Evolutionary conservation across 2,113 vertebrate species (phyloP), one percentile per base, ranked within the genome.

Genomic region (Gila orcuttii): DNA sequence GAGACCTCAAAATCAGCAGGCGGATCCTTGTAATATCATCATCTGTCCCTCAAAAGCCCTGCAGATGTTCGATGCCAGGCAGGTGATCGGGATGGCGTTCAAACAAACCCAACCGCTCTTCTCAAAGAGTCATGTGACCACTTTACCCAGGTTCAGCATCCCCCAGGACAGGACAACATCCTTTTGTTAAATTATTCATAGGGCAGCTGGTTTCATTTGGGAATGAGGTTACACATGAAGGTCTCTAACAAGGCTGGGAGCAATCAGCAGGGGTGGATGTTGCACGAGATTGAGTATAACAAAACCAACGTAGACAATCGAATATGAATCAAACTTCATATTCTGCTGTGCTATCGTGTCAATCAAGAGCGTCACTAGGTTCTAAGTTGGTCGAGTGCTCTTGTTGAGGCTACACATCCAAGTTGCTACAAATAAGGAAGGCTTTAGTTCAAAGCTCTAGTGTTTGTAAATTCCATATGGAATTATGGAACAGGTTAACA

Each of bases 181-280:
- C 13, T 23, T 31, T 68, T 86, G 87, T 71, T 84, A 77, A 85
- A 78, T 90, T 84, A 85, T 87, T 73, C 86, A 87, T 75, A 21
- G 75, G 62, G 84, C 88, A 89, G 81, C 86, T 89, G 86, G 88
- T 88, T 90, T 84, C 42, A 55, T 80, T 90, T 88, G 79, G 79
- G 85, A 85, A 77, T 69, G 86, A 79, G 42, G 77, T 86, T 68
- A 85, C 73, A 68, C 59, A 68, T 31, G 77, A 83, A 89, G 85
- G 79, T 89, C 86, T 75, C 62, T 76, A 77, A 55, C 17, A 57
- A 60, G 85, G 82, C 88, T 88, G 87, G 86, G 85, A 83, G 60
- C 80, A 82, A 89, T 89, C 86, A 91, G 75, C 13, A 55, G 17
- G 45, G 52, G 52, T 79, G 68, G 79, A 77, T 87, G 59, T 57